Conservation (phyloP, 2,888 invertebrate species). For the Cylloceria caligata region DNA sequence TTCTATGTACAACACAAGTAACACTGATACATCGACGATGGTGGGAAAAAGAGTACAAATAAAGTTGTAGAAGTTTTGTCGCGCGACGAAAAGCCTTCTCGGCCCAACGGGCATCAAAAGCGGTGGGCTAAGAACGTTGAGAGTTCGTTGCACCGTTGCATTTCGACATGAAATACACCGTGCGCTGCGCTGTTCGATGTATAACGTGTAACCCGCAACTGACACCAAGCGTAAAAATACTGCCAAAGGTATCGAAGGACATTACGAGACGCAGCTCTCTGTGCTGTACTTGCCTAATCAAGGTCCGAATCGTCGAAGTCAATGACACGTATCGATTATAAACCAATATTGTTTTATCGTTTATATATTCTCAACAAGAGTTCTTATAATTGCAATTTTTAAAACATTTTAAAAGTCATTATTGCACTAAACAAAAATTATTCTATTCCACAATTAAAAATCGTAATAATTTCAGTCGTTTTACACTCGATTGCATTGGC, state of each 20-base stretch:
- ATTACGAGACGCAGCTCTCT: constrained; percentile 14
- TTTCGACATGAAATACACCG: constrained; percentile 81
- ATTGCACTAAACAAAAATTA: not conserved
- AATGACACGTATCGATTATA: constrained; percentile 39
- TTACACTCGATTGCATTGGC: constrained; percentile 5
- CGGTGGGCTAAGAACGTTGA: constrained; percentile 58
- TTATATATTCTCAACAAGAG: not conserved
- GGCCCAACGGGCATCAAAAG: constrained; percentile 51
- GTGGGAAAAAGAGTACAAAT: constrained; percentile 26
- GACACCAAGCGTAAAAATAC: constrained; percentile 76
- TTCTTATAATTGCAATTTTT: constrained; percentile 1
- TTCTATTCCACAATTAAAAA: not conserved
- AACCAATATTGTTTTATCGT: constrained; percentile 13
- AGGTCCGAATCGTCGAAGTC: constrained; percentile 26
- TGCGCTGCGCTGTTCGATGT: constrained; percentile 61
- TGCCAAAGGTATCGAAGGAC: constrained; percentile 49
- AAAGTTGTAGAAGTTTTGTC: constrained; percentile 39
- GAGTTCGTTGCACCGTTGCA: constrained; percentile 78
- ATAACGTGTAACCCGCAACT: not conserved
- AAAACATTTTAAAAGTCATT: not conserved
- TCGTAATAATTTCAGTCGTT: constrained; percentile 3
- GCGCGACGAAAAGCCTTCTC: constrained; percentile 54
- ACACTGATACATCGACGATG: not conserved
- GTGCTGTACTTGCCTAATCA: constrained; percentile 69
- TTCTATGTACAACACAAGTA: not conserved